Base-by-base conservation (phyloP, 2,113 vertebrate genomes). In the Engraulis encrasicolus region DNA sequence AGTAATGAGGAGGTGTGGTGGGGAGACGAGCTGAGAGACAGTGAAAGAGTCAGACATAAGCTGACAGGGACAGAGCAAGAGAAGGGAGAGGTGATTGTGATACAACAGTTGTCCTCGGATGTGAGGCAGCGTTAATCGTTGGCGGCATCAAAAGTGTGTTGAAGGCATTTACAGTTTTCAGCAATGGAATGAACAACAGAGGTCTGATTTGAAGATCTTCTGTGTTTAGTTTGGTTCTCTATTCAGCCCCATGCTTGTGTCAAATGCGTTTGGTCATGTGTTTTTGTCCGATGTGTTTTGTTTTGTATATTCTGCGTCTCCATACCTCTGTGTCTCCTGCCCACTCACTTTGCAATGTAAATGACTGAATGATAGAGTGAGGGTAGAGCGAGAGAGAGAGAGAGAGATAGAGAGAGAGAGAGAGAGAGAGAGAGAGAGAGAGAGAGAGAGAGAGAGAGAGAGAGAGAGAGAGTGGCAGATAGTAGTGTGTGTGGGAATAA, bases 281-380 rank as follows among this genome's bases (percentile, higher is more conserved):
- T 45, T 45, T 45, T 3, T 45, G 40, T 45, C 40, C 40, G 9
- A 45, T 9, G 9, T 45, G 40, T 5, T 45, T 5, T 3, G 40
- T 45, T 45, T 3, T 45, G 40, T 45, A 9, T 45, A 9, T 45
- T 45, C 4, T 45, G 40, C 9, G 40, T 45, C 40, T 9, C 40
- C 40, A n/a, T 19, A 2, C 52, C n/a, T 20, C n/a, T 58, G 4
- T n/a, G n/a, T n/a, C n/a, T n/a, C 52, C 54, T 82, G 52, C 48
- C 84, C 78, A 78, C 77, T 71, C 17, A 66, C 78, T 91, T 87
- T 87, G 83, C 85, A 89, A 89, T 89, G 85, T 87, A 91, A 91
- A 74, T n/a, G 58, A 52, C 5, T 15, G 50, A 52, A 14, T 18
- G 15, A 20, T 4, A 52, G 40, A 45, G 40, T 45, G 40, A 45